Base-by-base conservation (phyloP, 2,888 invertebrate species). In the Rhingia campestris region DNA sequence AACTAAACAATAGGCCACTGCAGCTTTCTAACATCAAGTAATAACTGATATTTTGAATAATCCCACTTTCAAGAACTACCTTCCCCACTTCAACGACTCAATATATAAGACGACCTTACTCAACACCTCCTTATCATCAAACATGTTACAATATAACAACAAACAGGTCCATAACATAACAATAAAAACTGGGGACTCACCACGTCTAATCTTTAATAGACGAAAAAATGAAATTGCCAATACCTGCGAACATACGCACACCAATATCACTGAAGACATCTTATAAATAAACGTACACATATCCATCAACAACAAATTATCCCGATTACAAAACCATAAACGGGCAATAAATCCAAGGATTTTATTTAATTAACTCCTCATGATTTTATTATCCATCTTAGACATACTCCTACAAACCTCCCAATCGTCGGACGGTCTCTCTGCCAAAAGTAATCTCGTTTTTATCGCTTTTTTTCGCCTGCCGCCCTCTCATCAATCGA, bases 301-400 rank as follows among this genome's bases (percentile, higher is more conserved):
- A 84, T 80, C 84, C 84, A 84, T 84, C 84, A 84, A 70, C 84
- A 84, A 70, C 84, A 84, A 84, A 84, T 84, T 84, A 84, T 84
- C 84, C 84, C 84, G 84, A 84, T 84, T 84, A 84, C 84, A 84
- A 84, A 84, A 84, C 84, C 80, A 84, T 84, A 84, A 84, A 84
- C 74, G 80, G 67, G 43, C 84, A 84, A 84, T 84, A 84, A 84
- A 84, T 84, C 75, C 74, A 64, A 80, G 74, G 84, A 84, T 84
- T 84, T 84, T 84, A 84, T 84, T 84, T 84, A 84, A 84, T 84
- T 84, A 84, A 84, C 84, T 84, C 84, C 84, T 84, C 84, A 84
- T 84, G 84, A 84, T 84, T 84, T 84, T 84, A 84, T 84, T 84
- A 80, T 74, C 69, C 80, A 70, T 74, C 80, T 74, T 79, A 82